phyloP scores from a whole-genome alignment of 2,888 invertebrate species.

The Agrochola circellaris region DNA sequence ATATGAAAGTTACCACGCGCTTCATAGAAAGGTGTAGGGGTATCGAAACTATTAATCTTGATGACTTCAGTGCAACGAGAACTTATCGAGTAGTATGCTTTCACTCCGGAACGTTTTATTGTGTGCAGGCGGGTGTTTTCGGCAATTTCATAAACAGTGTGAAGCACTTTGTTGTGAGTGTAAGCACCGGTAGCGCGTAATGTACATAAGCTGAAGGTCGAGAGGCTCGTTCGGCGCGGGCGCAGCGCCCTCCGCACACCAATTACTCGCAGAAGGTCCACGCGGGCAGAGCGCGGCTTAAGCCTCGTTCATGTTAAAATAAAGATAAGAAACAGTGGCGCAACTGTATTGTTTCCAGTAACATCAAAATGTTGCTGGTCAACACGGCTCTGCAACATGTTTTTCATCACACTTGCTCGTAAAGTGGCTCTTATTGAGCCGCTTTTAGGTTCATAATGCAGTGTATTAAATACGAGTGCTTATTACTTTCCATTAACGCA shows the following conservation, averaged over 20 bases:
- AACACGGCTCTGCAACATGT: neutral
- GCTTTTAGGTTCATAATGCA: no score
- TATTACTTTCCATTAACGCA: no score
- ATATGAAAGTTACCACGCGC: neutral
- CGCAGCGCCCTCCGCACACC: neutral
- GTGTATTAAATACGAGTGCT: no score
- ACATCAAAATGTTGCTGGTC: no score
- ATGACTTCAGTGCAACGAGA: neutral
- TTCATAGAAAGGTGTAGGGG: neutral
- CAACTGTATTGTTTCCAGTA: neutral
- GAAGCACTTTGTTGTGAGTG: conserved; percentile 4
- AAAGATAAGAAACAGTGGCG: neutral
- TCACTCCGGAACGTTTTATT: neutral
- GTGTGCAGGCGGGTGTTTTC: neutral
- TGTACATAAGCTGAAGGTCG: conserved; percentile 35
- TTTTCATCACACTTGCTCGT: no score
- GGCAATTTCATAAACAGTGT: neutral
- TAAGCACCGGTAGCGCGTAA: conserved; percentile 25
- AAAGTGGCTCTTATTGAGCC: no score
- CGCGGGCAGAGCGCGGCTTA: neutral
- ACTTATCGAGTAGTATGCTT: neutral
- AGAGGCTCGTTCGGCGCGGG: conserved; percentile 11
- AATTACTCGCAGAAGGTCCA: conserved; percentile 29
- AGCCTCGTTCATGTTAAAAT: neutral
- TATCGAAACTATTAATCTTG: neutral